Percentiles rank a stretch among this genome's conserved stretches.
Evolutionary conservation across 2,797 vertebrate species (phyloP).

Genomic region (Sardinella longiceps): DNA sequence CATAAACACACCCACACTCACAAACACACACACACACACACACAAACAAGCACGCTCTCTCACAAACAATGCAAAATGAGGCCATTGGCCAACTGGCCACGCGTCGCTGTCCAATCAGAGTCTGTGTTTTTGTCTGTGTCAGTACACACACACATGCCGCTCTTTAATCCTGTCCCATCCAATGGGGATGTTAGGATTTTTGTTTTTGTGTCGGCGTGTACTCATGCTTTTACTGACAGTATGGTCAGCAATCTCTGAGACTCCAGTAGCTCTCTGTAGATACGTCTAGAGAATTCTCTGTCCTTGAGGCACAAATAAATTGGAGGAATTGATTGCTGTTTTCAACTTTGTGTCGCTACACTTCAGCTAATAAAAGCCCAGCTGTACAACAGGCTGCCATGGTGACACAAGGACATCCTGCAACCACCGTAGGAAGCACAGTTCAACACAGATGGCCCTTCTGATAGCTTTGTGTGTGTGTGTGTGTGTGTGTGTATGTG

Average conservation of each 20-base stretch:
- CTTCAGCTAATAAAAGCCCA: not conserved
- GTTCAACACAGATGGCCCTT: not conserved
- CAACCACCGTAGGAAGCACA: not conserved
- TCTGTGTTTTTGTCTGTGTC: constrained; percentile 42
- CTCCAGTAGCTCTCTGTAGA: constrained; percentile 7
- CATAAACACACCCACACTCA: constrained; percentile 37
- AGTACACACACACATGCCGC: constrained; percentile 42
- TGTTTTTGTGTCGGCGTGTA: constrained; percentile 30
- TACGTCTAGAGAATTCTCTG: not conserved
- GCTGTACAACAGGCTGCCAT: not conserved
- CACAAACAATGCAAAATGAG: constrained; percentile 61
- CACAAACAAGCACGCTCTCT: constrained; percentile 32
- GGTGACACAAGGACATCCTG: not conserved
- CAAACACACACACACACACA: constrained; percentile 45
- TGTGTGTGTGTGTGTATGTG: not conserved
- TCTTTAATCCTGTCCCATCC: constrained; percentile 51
- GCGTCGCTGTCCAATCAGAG: constrained; percentile 66
- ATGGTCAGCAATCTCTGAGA: not conserved
- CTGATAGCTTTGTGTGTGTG: not conserved
- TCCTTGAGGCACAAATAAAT: not conserved
- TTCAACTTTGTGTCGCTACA: not conserved
- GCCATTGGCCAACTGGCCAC: constrained; percentile 67
- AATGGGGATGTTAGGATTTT: constrained; percentile 44
- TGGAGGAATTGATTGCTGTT: not conserved
- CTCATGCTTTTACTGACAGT: not conserved